Percentiles rank a stretch among this genome's conserved stretches.
Conservation (phyloP, 2,888 invertebrate genomes). For the Gymnosoma rotundatum region DNA sequence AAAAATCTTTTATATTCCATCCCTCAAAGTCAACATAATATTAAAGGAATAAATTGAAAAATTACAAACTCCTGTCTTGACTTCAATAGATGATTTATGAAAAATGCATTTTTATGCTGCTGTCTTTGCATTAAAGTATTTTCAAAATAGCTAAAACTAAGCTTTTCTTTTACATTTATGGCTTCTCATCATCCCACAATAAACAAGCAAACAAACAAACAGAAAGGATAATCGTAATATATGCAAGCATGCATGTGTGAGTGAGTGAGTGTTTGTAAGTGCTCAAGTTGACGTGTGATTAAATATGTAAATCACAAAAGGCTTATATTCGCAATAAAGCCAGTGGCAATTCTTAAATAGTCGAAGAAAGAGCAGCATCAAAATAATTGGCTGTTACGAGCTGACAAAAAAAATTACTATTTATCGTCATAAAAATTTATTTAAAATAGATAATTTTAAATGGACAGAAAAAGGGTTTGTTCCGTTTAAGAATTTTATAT, state of each 20-base stretch:
- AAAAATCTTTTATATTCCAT: background rate
- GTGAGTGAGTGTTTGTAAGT: background rate
- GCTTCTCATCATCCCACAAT: slow-evolving; percentile 36
- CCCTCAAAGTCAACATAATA: too few relatives aligned
- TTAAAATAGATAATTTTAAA: background rate
- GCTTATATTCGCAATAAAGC: background rate
- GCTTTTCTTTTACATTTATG: slow-evolving; percentile 38
- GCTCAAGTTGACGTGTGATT: slow-evolving; percentile 22
- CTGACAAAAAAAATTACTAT: too few relatives aligned
- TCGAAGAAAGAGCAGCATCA: too few relatives aligned
- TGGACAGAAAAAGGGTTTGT: background rate
- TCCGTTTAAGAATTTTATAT: too few relatives aligned
- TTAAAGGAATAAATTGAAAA: slow-evolving; percentile 6
- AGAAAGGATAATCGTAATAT: background rate
- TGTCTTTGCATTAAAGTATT: slow-evolving; percentile 3
- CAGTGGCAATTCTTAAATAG: background rate
- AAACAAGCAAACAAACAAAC: slow-evolving; percentile 16
- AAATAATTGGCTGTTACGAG: too few relatives aligned
- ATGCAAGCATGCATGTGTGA: too few relatives aligned
- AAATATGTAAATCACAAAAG: slow-evolving; percentile 15
- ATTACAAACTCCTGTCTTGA: slow-evolving; percentile 22
- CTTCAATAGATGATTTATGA: slow-evolving; percentile 36
- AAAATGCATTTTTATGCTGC: slow-evolving; percentile 39
- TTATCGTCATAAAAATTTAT: too few relatives aligned
- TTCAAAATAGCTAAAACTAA: background rate